A percentile compares a stretch with the other conserved stretches of the same genome.
Evolutionary conservation across 2,888 invertebrate species (phyloP).

Genomic region (Oligia fasciuncula): DNA sequence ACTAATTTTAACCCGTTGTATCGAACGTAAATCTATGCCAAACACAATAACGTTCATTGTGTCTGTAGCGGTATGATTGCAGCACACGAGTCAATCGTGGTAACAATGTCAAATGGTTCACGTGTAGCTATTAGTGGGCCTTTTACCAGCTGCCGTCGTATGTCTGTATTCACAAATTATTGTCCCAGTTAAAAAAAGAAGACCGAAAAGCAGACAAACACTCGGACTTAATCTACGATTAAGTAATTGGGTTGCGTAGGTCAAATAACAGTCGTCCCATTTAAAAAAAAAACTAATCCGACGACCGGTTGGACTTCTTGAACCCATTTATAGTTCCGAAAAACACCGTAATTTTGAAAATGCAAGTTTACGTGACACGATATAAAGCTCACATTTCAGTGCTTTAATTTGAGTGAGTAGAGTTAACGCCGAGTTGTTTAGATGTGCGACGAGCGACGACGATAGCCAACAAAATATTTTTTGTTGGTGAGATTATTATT

Average conservation of each 20-base stretch:
- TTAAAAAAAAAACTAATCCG: slow-evolving; percentile 19
- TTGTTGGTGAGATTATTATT: slow-evolving; percentile 1
- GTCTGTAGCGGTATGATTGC: neutral
- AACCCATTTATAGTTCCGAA: slow-evolving; percentile 33
- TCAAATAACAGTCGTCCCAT: neutral
- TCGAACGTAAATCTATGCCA: neutral
- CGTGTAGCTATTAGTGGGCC: neutral
- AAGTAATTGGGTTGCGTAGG: slow-evolving; percentile 23
- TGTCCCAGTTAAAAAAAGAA: slow-evolving; percentile 12
- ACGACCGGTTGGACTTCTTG: slow-evolving; percentile 12
- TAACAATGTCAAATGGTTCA: neutral
- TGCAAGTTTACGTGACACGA: neutral
- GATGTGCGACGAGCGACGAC: neutral
- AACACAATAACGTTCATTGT: neutral
- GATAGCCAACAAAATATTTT: slow-evolving; percentile 21
- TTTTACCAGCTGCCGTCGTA: neutral
- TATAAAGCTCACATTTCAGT: slow-evolving; percentile 20
- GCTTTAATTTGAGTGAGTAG: neutral
- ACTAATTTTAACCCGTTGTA: neutral
- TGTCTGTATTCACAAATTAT: neutral
- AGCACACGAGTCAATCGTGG: neutral
- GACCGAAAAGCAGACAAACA: neutral
- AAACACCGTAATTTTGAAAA: slow-evolving; percentile 1
- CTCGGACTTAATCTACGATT: slow-evolving; percentile 7
- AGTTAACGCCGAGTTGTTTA: neutral